A percentile compares a stretch with the other conserved stretches of the same genome.
These are phyloP conservation scores for Lamellibrachia luymesi DNA, from an alignment of 1,140 invertebrate species.

Conservation along the genomic window DNA sequence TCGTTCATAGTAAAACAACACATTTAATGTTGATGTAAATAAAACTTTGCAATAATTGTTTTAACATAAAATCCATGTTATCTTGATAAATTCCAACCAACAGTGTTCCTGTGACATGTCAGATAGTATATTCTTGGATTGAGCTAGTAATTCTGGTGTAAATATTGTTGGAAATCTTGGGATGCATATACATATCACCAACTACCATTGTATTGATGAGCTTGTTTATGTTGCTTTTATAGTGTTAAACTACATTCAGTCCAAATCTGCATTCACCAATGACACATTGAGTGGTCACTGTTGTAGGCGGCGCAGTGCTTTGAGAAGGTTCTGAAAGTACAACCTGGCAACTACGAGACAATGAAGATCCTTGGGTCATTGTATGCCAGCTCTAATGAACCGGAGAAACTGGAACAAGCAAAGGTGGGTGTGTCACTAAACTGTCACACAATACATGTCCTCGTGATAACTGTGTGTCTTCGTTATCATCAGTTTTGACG, in stretches of 20 bases:
- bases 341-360: constrained; percentile 97
- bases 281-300: neutral
- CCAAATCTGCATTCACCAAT: neutral
- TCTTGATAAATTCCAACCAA: neutral
- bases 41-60: neutral
- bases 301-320: constrained; percentile 92
- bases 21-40: neutral
- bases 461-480: too few species aligned
- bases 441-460: too few species aligned
- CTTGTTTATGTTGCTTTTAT: too few species aligned
- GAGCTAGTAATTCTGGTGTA: neutral
- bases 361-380: constrained; percentile 98
- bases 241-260: too few species aligned
- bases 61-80: neutral
- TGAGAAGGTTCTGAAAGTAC: constrained; percentile 95
- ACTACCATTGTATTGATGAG: neutral
- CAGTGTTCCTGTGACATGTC: neutral
- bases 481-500: too few species aligned
- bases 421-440: constrained; percentile 57
- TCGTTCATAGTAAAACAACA: too few species aligned
- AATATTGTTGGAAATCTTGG: neutral
- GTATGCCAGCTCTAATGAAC: constrained; percentile 85
- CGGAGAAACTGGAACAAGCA: constrained; percentile 88
- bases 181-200: neutral
- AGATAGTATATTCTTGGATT: neutral